Evolutionary conservation across 2,797 vertebrate species (phyloP), one percentile per base, ranked within the genome.

Genomic region (Crenichthys baileyi): DNA sequence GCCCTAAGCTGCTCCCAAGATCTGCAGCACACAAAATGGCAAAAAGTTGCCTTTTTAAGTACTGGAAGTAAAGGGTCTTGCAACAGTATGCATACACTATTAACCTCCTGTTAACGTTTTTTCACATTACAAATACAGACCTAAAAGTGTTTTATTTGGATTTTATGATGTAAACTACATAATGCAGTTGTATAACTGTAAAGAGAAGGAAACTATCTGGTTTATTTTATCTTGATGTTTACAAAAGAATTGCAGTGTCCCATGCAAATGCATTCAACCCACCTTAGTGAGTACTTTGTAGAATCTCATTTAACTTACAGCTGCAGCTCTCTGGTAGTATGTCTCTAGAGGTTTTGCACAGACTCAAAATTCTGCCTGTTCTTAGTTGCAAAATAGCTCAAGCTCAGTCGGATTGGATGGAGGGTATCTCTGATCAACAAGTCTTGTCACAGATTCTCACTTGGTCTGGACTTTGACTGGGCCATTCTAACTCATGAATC

Each of bases 1-100:
- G 72, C 70, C 81, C 15, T 61, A 70, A 63, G 56, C 56, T 2
- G 6, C 56, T 88, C 84, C 82, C 82, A 83, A 79, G 81, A 77
- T 68, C 46, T 60, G 75, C 31, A 68, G 71, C 70, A 76, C 65
- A 67, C 51, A 4, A 26, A 68, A 81, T 48, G 71, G 48, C 71
- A 87, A 53, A 72, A 58, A 4, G 55, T 77, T 56, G 29, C 53
- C 70, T 56, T 65, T 78, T 70, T 60, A 79, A 22, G 60, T 68
- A 46, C 1, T 4, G 56, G 74, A 63, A 88, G 79, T 84, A 73
- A 83, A 86, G 65, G 26, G 74, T 39, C 9, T 41, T 41, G 36
- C 36, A 67, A 56, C 55, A 71, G 22, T 26, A 71, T 39, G 44
- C 15, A 70, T 36, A n/a, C 26, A 70, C 68, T 76, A 53, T 18